Conservation (phyloP, 2,113 vertebrate genomes). For the Sminthopsis crassicaudata region DNA sequence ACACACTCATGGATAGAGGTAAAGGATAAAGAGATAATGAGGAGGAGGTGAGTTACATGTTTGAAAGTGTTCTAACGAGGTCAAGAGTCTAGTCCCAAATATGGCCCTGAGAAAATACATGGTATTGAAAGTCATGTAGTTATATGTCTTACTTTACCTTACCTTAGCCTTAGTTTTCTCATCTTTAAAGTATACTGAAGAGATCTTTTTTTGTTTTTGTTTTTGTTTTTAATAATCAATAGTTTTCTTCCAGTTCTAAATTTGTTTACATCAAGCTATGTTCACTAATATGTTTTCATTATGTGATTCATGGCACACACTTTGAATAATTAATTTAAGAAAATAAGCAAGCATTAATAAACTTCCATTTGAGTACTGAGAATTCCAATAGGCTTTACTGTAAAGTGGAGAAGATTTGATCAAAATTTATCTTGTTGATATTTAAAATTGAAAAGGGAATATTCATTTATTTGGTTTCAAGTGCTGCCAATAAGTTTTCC, state of each 20-base stretch:
- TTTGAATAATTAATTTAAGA: no score
- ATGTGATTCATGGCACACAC: no score
- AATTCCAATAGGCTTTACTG: no score
- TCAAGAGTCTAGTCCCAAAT: not conserved
- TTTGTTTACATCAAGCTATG: not conserved
- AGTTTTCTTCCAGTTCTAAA: not conserved
- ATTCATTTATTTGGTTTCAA: no score
- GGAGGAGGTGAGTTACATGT: not conserved
- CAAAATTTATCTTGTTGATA: no score
- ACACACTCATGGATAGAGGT: not conserved
- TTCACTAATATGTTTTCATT: no score
- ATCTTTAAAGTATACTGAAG: not conserved
- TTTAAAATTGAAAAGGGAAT: no score
- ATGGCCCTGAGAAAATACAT: not conserved
- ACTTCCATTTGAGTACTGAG: no score
- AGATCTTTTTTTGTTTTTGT: not conserved
- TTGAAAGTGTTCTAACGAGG: not conserved
- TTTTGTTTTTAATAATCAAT: not conserved
- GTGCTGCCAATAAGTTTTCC: no score
- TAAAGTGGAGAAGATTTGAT: no score
- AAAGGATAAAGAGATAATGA: not conserved
- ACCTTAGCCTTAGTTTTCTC: not conserved
- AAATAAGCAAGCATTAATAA: no score
- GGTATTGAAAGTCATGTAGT: not conserved
- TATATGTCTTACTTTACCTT: not conserved